Conservation (phyloP, 92 coral and sea anemone species). For the Porites divaricata region DNA sequence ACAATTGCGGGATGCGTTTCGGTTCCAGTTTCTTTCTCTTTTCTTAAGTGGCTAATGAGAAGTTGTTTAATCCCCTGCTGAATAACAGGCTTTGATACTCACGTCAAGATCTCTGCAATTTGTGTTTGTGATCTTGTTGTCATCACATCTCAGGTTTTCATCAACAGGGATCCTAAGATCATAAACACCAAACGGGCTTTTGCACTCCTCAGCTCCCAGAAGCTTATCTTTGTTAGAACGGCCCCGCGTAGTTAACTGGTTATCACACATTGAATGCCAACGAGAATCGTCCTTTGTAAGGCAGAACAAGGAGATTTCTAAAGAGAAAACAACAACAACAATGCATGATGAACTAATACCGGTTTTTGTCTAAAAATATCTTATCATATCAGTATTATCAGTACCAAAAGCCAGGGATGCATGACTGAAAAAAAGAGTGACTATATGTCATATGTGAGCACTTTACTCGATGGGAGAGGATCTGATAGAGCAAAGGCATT, state of each 20-base stretch:
- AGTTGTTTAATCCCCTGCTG: background rate
- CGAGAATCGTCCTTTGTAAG: background rate
- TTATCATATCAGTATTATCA: too few relatives aligned
- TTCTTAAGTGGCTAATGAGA: too few relatives aligned
- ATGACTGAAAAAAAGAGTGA: too few relatives aligned
- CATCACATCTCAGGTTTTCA: background rate
- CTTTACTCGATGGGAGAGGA: too few relatives aligned
- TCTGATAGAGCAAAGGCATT: too few relatives aligned
- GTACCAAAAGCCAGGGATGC: too few relatives aligned
- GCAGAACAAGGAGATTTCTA: slow-evolving; percentile 7
- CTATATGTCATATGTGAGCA: too few relatives aligned
- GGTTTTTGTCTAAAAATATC: too few relatives aligned
- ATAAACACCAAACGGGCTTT: slow-evolving; percentile 14
- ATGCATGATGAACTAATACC: too few relatives aligned
- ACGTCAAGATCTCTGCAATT: slow-evolving; percentile 24
- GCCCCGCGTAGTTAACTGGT: background rate
- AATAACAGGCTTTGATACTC: background rate
- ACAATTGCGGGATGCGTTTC: too few relatives aligned
- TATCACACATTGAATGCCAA: background rate
- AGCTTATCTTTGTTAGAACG: background rate
- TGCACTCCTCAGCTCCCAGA: slow-evolving; percentile 9
- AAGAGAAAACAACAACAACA: background rate
- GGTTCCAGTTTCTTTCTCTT: too few relatives aligned
- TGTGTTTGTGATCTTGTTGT: background rate
- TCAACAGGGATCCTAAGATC: slow-evolving; percentile 11